Conservation (phyloP, 1,140 invertebrate species). For the Drosophila insularis region DNA sequence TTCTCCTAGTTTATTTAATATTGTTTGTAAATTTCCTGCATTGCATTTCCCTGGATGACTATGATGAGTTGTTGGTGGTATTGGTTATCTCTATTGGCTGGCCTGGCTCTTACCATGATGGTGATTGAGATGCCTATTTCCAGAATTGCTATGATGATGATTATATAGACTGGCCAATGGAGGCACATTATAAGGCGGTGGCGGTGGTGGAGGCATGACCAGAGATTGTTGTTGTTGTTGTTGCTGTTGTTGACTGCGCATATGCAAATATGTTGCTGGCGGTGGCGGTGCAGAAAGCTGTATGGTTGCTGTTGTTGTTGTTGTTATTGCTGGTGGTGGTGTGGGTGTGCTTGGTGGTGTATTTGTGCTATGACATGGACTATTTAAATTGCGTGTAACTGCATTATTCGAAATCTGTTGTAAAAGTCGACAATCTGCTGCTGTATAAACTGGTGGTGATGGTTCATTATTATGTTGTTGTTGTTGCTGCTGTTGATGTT, state of each 20-base stretch:
- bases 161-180: slow-evolving; percentile 54
- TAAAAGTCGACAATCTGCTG: slow-evolving; percentile 74
- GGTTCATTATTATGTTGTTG: slow-evolving; percentile 44
- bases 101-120: slow-evolving; percentile 63
- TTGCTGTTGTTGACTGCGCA: slow-evolving; percentile 49
- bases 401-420: slow-evolving; percentile 80
- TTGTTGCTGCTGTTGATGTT: slow-evolving; percentile 27
- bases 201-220: slow-evolving; percentile 71
- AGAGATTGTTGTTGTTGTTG: slow-evolving; percentile 48
- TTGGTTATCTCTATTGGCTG: not conserved
- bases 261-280: slow-evolving; percentile 61
- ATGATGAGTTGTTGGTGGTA: not conserved
- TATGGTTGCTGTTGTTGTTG: slow-evolving; percentile 40
- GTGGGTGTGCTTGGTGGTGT: slow-evolving; percentile 71
- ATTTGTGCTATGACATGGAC: slow-evolving; percentile 63
- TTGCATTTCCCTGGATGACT: slow-evolving; percentile 19
- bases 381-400: slow-evolving; percentile 71
- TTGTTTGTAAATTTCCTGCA: not conserved
- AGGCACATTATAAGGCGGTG: slow-evolving; percentile 65
- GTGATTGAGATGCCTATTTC: slow-evolving; percentile 58
- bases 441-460: slow-evolving; percentile 73
- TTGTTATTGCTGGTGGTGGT: slow-evolving; percentile 45
- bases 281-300: slow-evolving; percentile 60
- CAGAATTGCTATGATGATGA: slow-evolving; percentile 58
- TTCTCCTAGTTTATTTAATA: too few species aligned